These are phyloP conservation scores for Carpatolechia fugitivella DNA, from an alignment of 2,888 invertebrate species.

Conservation along the genomic window DNA sequence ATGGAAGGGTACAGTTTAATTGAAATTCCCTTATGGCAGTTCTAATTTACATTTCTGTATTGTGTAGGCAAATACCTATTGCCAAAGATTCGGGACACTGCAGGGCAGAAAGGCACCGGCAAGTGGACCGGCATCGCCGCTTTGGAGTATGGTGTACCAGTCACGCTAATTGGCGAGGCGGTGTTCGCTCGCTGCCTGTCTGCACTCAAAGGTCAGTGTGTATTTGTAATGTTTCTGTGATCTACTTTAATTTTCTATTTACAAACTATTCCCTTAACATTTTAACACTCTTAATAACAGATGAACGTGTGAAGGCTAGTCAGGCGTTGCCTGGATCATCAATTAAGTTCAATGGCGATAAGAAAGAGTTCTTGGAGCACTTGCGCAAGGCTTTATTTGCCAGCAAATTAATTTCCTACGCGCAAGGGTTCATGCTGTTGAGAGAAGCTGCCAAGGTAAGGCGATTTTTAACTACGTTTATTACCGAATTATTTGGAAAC, in stretches of 20 bases:
- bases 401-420: slow-evolving; percentile 98
- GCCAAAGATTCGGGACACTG: slow-evolving; percentile 96
- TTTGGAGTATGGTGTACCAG: slow-evolving; percentile 96
- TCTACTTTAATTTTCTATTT: no score
- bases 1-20: no score
- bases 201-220: slow-evolving; percentile 84
- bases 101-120: slow-evolving; percentile 99
- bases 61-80: slow-evolving; percentile 68
- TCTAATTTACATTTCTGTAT: no score
- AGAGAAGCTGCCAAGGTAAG: slow-evolving; percentile 91
- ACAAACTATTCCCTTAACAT: background rate
- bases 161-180: slow-evolving; percentile 98
- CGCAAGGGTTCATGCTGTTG: slow-evolving; percentile 98
- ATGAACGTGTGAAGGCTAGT: slow-evolving; percentile 92
- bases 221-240: no score
- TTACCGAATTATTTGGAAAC: background rate
- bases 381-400: slow-evolving; percentile 96
- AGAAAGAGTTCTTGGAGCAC: slow-evolving; percentile 88
- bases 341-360: slow-evolving; percentile 83
- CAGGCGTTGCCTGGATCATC: slow-evolving; percentile 85
- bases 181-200: slow-evolving; percentile 98
- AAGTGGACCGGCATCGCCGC: slow-evolving; percentile 99
- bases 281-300: slow-evolving; percentile 31
- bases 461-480: background rate
- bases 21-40: no score